phyloP scores from a whole-genome alignment of 2,888 invertebrate genomes.

The Diarsia rubi region DNA sequence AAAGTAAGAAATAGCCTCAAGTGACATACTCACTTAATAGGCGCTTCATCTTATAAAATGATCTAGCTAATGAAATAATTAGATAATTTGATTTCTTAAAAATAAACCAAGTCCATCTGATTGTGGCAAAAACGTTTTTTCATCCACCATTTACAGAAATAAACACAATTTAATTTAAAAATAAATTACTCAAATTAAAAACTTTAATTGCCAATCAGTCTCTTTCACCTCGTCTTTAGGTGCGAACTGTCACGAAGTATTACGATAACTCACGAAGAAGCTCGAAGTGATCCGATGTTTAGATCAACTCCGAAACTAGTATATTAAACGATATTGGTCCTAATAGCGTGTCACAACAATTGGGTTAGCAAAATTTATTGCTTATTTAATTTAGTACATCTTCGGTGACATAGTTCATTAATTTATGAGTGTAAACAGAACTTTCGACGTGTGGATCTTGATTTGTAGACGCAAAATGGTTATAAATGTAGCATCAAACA shows the following conservation, averaged over 20 bases:
- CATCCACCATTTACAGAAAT: constrained; percentile 1
- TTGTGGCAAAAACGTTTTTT: constrained; percentile 7
- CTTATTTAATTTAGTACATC: constrained; percentile 39
- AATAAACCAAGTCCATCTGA: not conserved
- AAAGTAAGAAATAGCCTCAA: not conserved
- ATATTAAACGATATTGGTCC: constrained; percentile 35
- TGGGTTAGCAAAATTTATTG: constrained; percentile 61
- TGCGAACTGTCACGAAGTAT: constrained; percentile 22
- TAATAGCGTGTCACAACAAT: constrained; percentile 63
- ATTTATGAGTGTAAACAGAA: constrained; percentile 47
- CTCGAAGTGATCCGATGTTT: constrained; percentile 34
- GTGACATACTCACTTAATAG: not conserved
- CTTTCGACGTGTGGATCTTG: constrained; percentile 3
- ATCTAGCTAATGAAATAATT: not conserved
- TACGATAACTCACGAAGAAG: constrained; percentile 28
- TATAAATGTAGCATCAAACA: not conserved
- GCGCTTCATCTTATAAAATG: not conserved
- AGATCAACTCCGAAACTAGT: constrained; percentile 23
- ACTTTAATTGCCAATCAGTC: constrained; percentile 28
- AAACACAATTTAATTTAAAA: constrained; percentile 3
- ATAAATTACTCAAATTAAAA: constrained; percentile 13
- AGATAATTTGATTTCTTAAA: not conserved
- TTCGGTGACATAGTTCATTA: constrained; percentile 37
- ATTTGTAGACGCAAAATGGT: constrained; percentile 7
- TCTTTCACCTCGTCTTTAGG: constrained; percentile 14